Percentiles rank a stretch among this genome's conserved stretches.
These are phyloP conservation scores for Chaunax sp. DNA, from an alignment of 2,797 vertebrate genomes.

Conservation along the genomic window DNA sequence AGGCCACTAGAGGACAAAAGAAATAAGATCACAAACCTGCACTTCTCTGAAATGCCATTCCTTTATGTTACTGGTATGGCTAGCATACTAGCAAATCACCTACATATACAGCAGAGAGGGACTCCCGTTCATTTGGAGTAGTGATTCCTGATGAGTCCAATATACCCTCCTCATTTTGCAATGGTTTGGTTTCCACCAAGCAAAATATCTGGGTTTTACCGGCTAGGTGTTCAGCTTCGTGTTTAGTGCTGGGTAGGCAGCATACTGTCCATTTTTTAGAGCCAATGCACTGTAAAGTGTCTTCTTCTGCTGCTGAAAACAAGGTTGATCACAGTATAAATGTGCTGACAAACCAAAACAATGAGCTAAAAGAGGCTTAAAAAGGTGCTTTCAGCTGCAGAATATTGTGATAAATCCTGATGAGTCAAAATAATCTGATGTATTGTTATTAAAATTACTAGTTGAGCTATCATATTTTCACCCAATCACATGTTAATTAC, in stretches of 20 bases:
- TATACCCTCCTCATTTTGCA: background rate
- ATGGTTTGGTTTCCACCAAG: background rate
- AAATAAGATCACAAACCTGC: too few species aligned
- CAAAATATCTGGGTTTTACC: background rate
- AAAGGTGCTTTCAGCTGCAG: background rate
- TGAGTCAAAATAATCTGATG: too few species aligned
- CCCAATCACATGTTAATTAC: background rate
- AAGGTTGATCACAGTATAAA: background rate
- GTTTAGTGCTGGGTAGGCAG: background rate
- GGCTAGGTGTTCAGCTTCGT: background rate
- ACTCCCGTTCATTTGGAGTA: too few species aligned
- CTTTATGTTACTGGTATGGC: too few species aligned
- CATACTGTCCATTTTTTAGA: background rate
- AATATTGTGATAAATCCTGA: background rate
- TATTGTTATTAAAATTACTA: too few species aligned
- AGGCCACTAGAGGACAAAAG: too few species aligned
- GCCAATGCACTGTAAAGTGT: too few species aligned
- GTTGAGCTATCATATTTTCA: background rate
- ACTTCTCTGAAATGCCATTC: too few species aligned
- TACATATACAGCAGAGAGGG: too few species aligned
- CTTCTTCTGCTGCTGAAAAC: background rate
- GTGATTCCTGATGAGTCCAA: background rate
- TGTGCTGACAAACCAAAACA: background rate
- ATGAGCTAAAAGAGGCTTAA: background rate
- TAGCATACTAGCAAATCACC: too few species aligned